These are phyloP conservation scores for Myanophis thanlyinensis DNA, from an alignment of 2,113 vertebrate species.

Conservation along the genomic window DNA sequence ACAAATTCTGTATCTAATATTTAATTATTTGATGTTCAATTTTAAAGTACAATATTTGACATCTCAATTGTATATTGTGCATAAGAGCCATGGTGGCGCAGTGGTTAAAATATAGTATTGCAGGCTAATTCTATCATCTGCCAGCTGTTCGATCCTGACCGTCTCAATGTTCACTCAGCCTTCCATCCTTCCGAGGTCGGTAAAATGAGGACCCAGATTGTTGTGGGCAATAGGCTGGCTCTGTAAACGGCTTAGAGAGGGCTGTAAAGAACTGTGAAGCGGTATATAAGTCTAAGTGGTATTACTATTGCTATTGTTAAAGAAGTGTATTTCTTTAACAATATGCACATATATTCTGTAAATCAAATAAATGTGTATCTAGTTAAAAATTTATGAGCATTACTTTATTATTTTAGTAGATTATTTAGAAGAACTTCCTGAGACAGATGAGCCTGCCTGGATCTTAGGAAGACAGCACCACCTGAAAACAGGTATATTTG, in stretches of 20 bases:
- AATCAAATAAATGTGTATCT: slow-evolving; percentile 42
- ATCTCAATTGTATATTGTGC: not conserved
- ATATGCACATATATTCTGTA: not conserved
- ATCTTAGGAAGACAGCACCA: slow-evolving; percentile 80
- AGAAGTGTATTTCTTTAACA: not conserved
- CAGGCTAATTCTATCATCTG: not conserved
- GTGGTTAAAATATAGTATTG: not conserved
- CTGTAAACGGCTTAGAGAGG: no score
- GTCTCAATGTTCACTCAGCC: not conserved
- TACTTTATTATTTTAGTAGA: slow-evolving; percentile 73
- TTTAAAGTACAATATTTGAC: not conserved
- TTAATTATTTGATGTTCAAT: not conserved
- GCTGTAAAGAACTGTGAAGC: not conserved
- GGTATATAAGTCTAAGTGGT: not conserved
- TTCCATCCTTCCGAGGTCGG: not conserved
- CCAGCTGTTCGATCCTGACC: not conserved
- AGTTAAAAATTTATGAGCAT: slow-evolving; percentile 76
- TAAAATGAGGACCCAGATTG: not conserved
- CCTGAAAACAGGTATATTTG: slow-evolving; percentile 72
- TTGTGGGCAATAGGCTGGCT: not conserved
- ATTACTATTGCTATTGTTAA: not conserved
- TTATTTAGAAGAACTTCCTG: slow-evolving; percentile 79
- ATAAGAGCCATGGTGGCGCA: not conserved
- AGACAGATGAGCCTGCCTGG: slow-evolving; percentile 79
- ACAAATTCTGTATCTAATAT: not conserved